Evolutionary conservation across 2,888 invertebrate species (phyloP).

Genomic region (Ectropis crepuscularia): DNA sequence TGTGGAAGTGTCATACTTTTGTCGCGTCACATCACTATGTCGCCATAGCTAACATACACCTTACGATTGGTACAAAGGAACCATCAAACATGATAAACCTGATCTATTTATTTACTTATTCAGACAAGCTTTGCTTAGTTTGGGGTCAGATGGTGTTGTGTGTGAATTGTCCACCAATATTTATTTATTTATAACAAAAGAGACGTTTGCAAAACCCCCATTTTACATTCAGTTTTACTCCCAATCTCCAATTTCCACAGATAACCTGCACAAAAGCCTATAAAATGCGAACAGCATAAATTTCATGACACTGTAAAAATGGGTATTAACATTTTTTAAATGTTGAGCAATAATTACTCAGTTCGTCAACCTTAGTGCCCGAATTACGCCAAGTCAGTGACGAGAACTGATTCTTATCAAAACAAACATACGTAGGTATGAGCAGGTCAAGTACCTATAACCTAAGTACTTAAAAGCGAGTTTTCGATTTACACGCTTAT

Average conservation of each 20-base stretch:
- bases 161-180: too few species aligned
- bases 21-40: too few species aligned
- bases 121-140: too few species aligned
- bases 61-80: too few species aligned
- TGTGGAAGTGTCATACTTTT: too few species aligned
- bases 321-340: neutral
- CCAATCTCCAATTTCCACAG: neutral
- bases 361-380: slow-evolving; percentile 9
- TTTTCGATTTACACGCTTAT: neutral
- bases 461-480: slow-evolving; percentile 11
- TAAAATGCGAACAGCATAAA: neutral
- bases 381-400: slow-evolving; percentile 10
- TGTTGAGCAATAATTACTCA: slow-evolving; percentile 8
- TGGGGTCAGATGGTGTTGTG: too few species aligned
- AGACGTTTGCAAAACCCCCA: too few species aligned
- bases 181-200: too few species aligned
- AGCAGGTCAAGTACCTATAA: slow-evolving; percentile 23
- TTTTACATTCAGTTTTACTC: too few species aligned
- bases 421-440: slow-evolving; percentile 15
- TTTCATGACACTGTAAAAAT: neutral
- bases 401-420: slow-evolving; percentile 16
- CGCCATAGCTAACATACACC: too few species aligned
- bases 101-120: too few species aligned
- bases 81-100: too few species aligned
- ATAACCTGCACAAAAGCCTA: neutral